phyloP scores from a whole-genome alignment of 2,888 invertebrate genomes.

The Luffia ferchaultella region DNA sequence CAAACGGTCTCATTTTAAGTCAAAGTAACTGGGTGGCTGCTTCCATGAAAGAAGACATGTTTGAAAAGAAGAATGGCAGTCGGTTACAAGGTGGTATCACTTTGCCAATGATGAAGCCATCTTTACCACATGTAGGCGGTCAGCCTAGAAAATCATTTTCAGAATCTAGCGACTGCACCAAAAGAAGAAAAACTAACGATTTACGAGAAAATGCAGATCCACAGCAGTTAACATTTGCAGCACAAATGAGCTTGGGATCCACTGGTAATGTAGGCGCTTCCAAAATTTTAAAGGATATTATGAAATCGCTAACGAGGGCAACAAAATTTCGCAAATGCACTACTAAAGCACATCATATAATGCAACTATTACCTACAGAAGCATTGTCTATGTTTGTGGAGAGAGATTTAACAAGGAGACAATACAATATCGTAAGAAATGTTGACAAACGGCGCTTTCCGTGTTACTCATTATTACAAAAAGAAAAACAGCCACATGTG shows the following conservation, averaged over 20 bases:
- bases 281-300: slow-evolving; percentile 4
- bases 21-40: neutral
- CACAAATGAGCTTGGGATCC: neutral
- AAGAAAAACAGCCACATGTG: slow-evolving; percentile 7
- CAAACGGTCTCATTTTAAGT: neutral
- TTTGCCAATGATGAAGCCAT: too few relatives aligned
- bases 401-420: slow-evolving; percentile 12
- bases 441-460: slow-evolving; percentile 9
- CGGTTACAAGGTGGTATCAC: neutral
- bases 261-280: slow-evolving; percentile 1
- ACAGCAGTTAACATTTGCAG: slow-evolving; percentile 6
- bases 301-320: slow-evolving; percentile 10
- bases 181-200: slow-evolving; percentile 15
- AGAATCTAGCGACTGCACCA: slow-evolving; percentile 14
- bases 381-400: slow-evolving; percentile 16
- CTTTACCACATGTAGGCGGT: slow-evolving; percentile 5
- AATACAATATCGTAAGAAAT: slow-evolving; percentile 11
- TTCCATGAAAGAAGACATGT: neutral
- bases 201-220: slow-evolving; percentile 7
- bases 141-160: slow-evolving; percentile 14
- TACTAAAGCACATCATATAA: neutral
- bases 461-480: slow-evolving; percentile 11
- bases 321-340: slow-evolving; percentile 10
- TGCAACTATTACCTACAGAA: slow-evolving; percentile 6
- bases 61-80: neutral